Base-by-base conservation (phyloP, 2,113 vertebrate species). In the Haemorhous mexicanus region DNA sequence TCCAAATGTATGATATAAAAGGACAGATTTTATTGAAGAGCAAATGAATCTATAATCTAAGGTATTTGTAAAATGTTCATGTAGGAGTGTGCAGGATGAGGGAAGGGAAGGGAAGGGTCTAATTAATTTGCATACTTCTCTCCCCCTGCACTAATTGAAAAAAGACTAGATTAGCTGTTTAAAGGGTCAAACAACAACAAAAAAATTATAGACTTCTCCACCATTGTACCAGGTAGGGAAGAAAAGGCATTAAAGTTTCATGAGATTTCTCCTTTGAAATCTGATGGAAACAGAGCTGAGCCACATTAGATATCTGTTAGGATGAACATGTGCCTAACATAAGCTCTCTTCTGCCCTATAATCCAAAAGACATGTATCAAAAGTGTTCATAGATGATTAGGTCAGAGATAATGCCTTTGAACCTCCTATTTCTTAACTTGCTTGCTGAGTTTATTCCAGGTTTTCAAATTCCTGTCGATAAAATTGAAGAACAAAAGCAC, bases 361-460 rank as follows among this genome's bases (percentile, higher is more conserved):
- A 69, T 80, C 16, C 1, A 5, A 86, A 93, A 91, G 76, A 80
- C 43, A 84, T 13, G 12, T n/a, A 90, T 39, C 59, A 83, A 59
- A 96, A 92, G 6, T 0, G 0, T 10, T 75, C 18, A 18, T 11
- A 35, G 73, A 61, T 63, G 74, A 41, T 64, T 81, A 58, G 79
- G 75, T 58, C 75, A 93, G 43, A 76, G 52, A 63, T 27, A 72
- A 37, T 18, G 77, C 68, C 62, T 85, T 64, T 90, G 39, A 27
- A 39, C 24, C 28, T 83, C 49, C 39, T 68, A 68, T 88, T 86
- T 72, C 41, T 75, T 74, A 75, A 81, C 52, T 81, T 5, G 1
- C 92, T 61, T 93, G 93, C 93, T 92, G 95, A 87, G 94, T 86
- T 96, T 86, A 95, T 95, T 93, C 41, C 16, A 78, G 49, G 86